These are phyloP conservation scores for Sebastes melanostomus DNA, from an alignment of 2,797 vertebrate species.

Conservation along the genomic window DNA sequence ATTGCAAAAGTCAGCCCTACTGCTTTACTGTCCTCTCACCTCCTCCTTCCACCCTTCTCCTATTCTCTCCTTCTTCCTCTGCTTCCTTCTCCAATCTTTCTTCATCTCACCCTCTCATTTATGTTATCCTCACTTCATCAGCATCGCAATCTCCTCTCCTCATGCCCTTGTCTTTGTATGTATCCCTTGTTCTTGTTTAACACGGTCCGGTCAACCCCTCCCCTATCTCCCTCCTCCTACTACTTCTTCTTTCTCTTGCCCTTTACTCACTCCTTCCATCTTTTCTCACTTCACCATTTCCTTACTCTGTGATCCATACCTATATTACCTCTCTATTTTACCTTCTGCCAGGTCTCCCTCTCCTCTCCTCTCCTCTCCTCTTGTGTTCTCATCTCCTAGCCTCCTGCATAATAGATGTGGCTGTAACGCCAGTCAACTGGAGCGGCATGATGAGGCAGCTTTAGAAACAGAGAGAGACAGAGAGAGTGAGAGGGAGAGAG, in stretches of 20 bases:
- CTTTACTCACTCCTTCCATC: neutral
- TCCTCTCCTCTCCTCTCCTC: neutral
- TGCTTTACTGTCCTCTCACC: neutral
- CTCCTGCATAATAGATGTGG: conserved; percentile 68
- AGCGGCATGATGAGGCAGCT: conserved; percentile 64
- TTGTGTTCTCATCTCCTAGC: conserved; percentile 54
- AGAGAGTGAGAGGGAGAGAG: neutral
- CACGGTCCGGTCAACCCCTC: neutral
- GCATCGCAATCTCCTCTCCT: neutral
- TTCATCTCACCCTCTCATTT: neutral
- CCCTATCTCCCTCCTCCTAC: neutral
- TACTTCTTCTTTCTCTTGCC: neutral
- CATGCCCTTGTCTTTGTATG: neutral
- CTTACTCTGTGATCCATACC: neutral
- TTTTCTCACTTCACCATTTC: neutral
- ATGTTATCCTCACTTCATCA: neutral
- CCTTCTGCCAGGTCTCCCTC: neutral
- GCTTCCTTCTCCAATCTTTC: neutral
- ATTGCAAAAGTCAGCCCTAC: neutral
- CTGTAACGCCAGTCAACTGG: conserved; percentile 61
- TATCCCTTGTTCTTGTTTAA: neutral
- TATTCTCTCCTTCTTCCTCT: neutral
- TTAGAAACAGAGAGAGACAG: conserved; percentile 27
- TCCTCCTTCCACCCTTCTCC: neutral
- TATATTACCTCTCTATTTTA: neutral